These are phyloP conservation scores for Catharus minimus DNA, from an alignment of 2,113 vertebrate genomes.

Conservation along the genomic window DNA sequence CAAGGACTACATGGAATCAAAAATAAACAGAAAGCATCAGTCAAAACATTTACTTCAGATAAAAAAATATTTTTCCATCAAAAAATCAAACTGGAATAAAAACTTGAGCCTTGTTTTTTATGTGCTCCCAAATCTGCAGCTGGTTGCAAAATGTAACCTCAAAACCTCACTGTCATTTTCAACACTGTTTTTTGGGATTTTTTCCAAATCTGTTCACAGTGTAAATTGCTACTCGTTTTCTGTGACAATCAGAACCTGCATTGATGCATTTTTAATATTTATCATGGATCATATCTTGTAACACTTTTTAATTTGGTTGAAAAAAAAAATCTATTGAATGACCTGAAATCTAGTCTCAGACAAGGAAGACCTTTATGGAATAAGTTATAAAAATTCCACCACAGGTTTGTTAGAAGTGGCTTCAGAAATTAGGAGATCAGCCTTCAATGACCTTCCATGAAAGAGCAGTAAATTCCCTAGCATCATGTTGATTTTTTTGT, in stretches of 20 bases:
- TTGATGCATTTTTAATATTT: not conserved
- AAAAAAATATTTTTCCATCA: not conserved
- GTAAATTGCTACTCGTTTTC: not conserved
- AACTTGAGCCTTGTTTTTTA: not conserved
- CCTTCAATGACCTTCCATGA: not conserved
- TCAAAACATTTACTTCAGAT: not conserved
- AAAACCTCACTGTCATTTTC: not conserved
- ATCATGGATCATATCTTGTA: not conserved
- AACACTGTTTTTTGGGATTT: not conserved
- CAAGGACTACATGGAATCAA: not conserved
- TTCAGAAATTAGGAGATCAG: not conserved
- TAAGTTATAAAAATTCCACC: not conserved
- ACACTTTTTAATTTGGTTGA: not conserved
- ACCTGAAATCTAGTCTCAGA: not conserved
- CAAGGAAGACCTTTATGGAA: not conserved
- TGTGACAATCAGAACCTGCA: not conserved
- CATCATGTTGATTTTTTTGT: not conserved
- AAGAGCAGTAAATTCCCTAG: not conserved
- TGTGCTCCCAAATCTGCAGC: accelerated
- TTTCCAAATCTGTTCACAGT: not conserved
- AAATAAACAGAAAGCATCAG: not conserved
- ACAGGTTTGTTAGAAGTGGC: accelerated
- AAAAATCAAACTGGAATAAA: not conserved
- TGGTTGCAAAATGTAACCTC: not conserved
- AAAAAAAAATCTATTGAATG: not conserved